Conservation (phyloP, 2,888 invertebrate species). For the Cheilosia variabilis region DNA sequence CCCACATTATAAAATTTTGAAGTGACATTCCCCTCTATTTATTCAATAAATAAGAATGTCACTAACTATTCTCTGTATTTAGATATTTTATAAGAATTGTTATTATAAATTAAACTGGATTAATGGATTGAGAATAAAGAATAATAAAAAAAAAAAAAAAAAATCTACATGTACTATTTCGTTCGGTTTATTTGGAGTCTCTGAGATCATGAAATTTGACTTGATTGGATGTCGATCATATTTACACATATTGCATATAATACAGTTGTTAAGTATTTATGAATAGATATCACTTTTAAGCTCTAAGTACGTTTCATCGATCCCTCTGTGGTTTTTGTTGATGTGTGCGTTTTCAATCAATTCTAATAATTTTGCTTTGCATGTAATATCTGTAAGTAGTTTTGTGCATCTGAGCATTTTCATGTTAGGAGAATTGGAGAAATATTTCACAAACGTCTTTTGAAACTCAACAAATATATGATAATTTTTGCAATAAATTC, state of each 20-base stretch:
- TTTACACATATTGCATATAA: slow-evolving; percentile 43
- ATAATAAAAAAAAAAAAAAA: too few species aligned
- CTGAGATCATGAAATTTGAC: slow-evolving; percentile 34
- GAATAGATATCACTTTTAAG: slow-evolving; percentile 41
- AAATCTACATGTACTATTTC: slow-evolving; percentile 46
- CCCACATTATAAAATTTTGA: too few species aligned
- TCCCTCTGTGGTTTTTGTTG: background rate
- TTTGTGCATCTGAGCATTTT: slow-evolving; percentile 14
- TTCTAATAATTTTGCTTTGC: background rate
- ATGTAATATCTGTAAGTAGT: background rate
- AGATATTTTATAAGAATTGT: too few species aligned
- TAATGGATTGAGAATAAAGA: too few species aligned
- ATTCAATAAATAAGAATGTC: too few species aligned
- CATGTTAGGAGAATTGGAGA: slow-evolving; percentile 8
- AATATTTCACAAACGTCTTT: background rate
- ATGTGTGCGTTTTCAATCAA: background rate
- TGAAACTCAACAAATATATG: slow-evolving; percentile 4
- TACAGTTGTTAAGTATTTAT: slow-evolving; percentile 59
- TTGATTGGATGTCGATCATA: slow-evolving; percentile 36
- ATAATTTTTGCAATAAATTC: background rate
- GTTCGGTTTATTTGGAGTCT: slow-evolving; percentile 47
- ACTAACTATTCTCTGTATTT: too few species aligned
- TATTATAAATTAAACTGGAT: too few species aligned
- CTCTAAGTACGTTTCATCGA: slow-evolving; percentile 33
- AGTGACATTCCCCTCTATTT: too few species aligned